These are phyloP conservation scores for Caenorhabditis brenneri DNA, from an alignment of 1,140 invertebrate species.

Conservation along the genomic window DNA sequence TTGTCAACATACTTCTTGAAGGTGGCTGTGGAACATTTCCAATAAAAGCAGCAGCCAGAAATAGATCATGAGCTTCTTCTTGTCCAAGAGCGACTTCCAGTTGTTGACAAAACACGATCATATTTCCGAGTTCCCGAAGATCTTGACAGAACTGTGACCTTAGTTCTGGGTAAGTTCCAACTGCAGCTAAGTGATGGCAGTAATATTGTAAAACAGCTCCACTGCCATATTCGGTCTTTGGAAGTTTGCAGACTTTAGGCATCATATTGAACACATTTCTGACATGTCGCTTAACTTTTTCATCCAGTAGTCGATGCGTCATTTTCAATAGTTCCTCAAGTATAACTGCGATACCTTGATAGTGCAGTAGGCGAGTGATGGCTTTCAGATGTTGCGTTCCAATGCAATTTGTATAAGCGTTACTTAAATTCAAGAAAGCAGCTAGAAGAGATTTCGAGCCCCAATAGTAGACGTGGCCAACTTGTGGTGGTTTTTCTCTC, in stretches of 20 bases:
- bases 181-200: conserved; percentile 91
- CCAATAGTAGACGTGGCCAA: conserved; percentile 91
- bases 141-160: conserved; percentile 49
- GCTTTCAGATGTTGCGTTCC: conserved; percentile 73
- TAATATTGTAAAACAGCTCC: conserved; percentile 94
- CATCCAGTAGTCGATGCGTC: conserved; percentile 76
- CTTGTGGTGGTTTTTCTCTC: conserved; percentile 87
- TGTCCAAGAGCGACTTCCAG: conserved; percentile 91
- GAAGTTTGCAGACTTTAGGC: conserved; percentile 94
- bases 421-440: conserved; percentile 84
- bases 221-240: conserved; percentile 94
- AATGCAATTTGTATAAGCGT: conserved; percentile 65
- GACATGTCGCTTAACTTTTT: conserved; percentile 66
- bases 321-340: conserved; percentile 95
- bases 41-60: conserved; percentile 98
- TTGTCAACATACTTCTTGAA: conserved; percentile 73
- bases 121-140: conserved; percentile 80
- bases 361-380: conserved; percentile 90
- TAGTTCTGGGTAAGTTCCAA: conserved; percentile 83
- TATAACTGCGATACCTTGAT: conserved; percentile 96
- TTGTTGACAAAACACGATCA: conserved; percentile 90
- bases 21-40: conserved; percentile 93
- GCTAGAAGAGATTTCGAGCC: conserved; percentile 91
- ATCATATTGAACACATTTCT: conserved; percentile 90
- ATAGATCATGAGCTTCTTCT: conserved; percentile 90